A percentile compares a stretch with the other conserved stretches of the same genome.
Conservation (phyloP, 2,888 invertebrate species). For the Cantharis rustica region DNA sequence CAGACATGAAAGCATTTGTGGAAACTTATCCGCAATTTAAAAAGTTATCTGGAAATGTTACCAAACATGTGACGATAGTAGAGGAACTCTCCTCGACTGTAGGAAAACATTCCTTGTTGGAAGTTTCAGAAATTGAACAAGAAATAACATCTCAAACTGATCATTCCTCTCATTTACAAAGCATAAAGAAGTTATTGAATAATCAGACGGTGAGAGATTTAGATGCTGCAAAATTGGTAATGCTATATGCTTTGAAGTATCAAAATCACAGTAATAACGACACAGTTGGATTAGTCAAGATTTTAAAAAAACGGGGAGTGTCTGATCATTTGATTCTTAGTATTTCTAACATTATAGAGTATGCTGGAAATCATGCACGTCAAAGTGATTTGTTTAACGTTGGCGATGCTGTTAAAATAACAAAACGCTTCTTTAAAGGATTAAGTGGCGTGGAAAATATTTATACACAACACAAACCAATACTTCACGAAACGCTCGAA, state of each 20-base stretch:
- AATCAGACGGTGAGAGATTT: slow-evolving; percentile 71
- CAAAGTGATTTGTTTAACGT: slow-evolving; percentile 84
- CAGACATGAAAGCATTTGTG: slow-evolving; percentile 98
- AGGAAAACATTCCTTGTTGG: slow-evolving; percentile 75
- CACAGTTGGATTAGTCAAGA: slow-evolving; percentile 74
- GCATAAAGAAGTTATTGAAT: slow-evolving; percentile 77
- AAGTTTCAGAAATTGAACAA: slow-evolving; percentile 93
- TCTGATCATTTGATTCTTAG: slow-evolving; percentile 65
- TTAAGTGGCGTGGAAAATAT: slow-evolving; percentile 98
- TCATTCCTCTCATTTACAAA: slow-evolving; percentile 76
- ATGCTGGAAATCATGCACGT: slow-evolving; percentile 81
- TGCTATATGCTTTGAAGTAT: slow-evolving; percentile 92
- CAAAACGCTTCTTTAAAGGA: slow-evolving; percentile 87
- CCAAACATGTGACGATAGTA: slow-evolving; percentile 96
- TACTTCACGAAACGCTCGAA: slow-evolving; percentile 86
- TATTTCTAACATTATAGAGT: slow-evolving; percentile 74
- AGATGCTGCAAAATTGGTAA: slow-evolving; percentile 87
- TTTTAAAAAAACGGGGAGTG: slow-evolving; percentile 73
- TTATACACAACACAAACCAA: slow-evolving; percentile 97
- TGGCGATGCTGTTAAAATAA: slow-evolving; percentile 84
- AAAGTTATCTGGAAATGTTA: slow-evolving; percentile 93
- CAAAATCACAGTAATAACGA: slow-evolving; percentile 88
- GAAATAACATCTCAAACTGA: slow-evolving; percentile 88
- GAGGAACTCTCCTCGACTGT: slow-evolving; percentile 92
- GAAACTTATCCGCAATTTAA: slow-evolving; percentile 98